Evolutionary conservation across 2,888 invertebrate species (phyloP).

Genomic region (Sepioteuthis lessoniana): DNA sequence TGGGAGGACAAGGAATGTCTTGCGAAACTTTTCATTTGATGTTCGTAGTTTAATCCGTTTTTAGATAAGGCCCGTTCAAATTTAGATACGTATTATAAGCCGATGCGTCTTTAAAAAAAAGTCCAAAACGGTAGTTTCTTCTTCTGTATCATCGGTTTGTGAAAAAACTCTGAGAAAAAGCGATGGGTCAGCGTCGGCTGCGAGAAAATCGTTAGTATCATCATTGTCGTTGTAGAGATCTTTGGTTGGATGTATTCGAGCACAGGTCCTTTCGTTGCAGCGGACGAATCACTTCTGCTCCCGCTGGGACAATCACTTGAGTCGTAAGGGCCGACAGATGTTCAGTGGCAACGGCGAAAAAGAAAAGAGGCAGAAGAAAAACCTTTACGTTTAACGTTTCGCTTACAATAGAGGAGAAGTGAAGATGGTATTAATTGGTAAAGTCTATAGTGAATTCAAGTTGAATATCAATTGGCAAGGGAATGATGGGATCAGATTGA

Average conservation of each 20-base stretch:
- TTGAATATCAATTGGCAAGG: not conserved
- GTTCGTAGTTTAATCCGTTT: too few relatives aligned
- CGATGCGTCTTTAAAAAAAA: too few relatives aligned
- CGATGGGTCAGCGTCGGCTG: not conserved
- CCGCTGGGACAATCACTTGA: not conserved
- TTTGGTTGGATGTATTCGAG: not conserved
- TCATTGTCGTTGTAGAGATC: too few relatives aligned
- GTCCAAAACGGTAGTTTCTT: too few relatives aligned
- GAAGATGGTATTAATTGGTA: not conserved
- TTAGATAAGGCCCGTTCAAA: too few relatives aligned
- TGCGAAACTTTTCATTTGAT: too few relatives aligned
- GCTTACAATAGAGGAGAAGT: not conserved
- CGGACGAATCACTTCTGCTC: not conserved
- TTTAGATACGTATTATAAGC: too few relatives aligned
- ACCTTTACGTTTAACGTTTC: not conserved
- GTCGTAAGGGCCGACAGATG: slow-evolving; percentile 1
- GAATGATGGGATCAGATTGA: not conserved
- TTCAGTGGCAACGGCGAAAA: not conserved
- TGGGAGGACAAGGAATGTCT: too few relatives aligned
- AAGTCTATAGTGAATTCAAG: not conserved
- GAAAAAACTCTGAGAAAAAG: not conserved
- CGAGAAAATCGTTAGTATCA: not conserved
- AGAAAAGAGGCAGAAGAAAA: not conserved
- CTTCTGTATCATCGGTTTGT: not conserved
- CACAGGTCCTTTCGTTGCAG: not conserved